Evolutionary conservation across 2,888 invertebrate species (phyloP), one percentile per base, ranked within the genome.

Genomic region (Orchestes rusci): DNA sequence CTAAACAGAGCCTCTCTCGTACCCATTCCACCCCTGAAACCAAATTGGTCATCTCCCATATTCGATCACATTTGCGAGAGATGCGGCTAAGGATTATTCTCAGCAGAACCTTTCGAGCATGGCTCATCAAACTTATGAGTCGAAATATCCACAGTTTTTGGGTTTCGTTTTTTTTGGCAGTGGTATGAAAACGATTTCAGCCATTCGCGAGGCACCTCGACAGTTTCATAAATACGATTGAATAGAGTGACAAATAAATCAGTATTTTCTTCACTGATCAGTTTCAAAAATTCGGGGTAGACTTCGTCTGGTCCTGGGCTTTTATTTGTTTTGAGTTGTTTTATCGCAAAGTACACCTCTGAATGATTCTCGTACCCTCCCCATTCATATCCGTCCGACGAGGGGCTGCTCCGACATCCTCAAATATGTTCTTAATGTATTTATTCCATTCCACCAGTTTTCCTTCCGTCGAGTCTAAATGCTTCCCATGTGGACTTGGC

Each of bases 81-180:
- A 34, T 16, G 7, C 17, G 16, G 17, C 18, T 34, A 2, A 7
- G 18, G 2, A 34, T 3, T 8, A 34, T n/a, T 17, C 18, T 3
- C 18, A 17, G 3, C 4, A 34, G 18, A 3, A 34, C n/a, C 17
- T 34, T 34, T 16, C 7, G 5, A 4, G n/a, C 17, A 16, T 34
- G 17, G 10, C 18, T 34, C 5, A 34, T 34, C n/a, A 34, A 34
- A 10, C 34, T 34, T 2, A 34, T 34, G 17, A 34, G 10, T 16
- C 34, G 18, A 34, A 34, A 3, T 34, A 8, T 4, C 3, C 15
- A 13, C 17, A 34, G 12, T 34, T 17, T 3, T 3, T 16, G 3
- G 34, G 4, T 2, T 13, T 17, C 3, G 16, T 17, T 34, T 34
- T 34, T 13, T 34, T 34, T 3, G 34, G 2, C 3, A 17, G 2